Evolutionary conservation across 1,140 invertebrate genomes (phyloP).

Genomic region (Alviniconcha marisindica): DNA sequence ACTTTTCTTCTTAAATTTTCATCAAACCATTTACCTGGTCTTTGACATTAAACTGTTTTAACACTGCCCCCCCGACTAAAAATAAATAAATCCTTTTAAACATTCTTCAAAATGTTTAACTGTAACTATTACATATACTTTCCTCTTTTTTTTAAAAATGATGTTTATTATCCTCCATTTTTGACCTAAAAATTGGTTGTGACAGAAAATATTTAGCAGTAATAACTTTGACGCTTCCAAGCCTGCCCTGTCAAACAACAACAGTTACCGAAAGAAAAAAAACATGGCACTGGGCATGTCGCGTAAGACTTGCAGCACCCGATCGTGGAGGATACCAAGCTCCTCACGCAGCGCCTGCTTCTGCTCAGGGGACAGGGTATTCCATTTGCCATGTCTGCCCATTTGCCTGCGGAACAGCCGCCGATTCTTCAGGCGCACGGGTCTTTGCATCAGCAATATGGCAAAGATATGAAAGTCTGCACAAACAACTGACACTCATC

Average conservation of each 20-base stretch:
- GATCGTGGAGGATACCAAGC: constrained; percentile 74
- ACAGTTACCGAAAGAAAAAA: constrained; percentile 77
- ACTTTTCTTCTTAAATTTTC: too few species aligned
- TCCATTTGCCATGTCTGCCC: constrained; percentile 67
- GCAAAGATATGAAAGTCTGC: constrained; percentile 68
- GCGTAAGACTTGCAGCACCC: constrained; percentile 74
- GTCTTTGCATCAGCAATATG: constrained; percentile 62
- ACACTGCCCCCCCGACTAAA: too few species aligned
- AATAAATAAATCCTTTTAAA: too few species aligned
- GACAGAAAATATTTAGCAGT: not conserved
- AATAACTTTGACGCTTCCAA: too few species aligned
- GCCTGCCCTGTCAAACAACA: not conserved
- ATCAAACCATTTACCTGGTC: too few species aligned
- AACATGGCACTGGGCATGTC: constrained; percentile 75
- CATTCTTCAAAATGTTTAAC: too few species aligned
- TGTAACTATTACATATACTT: too few species aligned
- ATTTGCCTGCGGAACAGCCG: constrained; percentile 64
- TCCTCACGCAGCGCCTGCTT: constrained; percentile 69
- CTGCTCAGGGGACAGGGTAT: constrained; percentile 68
- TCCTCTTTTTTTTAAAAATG: too few species aligned
- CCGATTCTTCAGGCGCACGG: constrained; percentile 56
- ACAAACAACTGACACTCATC: constrained; percentile 75
- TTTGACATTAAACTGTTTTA: too few species aligned
- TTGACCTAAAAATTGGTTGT: too few species aligned
- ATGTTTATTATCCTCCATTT: constrained; percentile 29